Evolutionary conservation across 2,113 vertebrate genomes (phyloP).

Genomic region (Ginglymostoma cirratum): DNA sequence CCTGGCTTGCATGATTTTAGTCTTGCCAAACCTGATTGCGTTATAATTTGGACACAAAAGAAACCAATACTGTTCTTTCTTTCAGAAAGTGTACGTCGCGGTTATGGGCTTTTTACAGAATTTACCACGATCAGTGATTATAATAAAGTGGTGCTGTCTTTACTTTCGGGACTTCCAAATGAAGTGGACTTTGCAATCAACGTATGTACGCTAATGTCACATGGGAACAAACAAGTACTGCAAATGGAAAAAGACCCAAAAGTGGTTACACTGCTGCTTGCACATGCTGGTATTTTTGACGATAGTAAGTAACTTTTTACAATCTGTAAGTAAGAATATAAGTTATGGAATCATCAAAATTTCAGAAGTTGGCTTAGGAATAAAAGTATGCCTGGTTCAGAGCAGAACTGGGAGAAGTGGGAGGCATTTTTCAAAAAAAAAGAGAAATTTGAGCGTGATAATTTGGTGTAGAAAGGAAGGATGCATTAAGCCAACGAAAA

Average conservation of each 20-base stretch:
- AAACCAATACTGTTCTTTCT: slow-evolving; percentile 34
- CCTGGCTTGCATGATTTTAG: neutral
- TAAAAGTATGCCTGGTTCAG: neutral
- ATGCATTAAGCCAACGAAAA: neutral
- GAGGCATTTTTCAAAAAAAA: neutral
- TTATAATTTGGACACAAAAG: neutral
- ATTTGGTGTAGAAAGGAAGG: neutral
- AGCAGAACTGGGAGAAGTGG: neutral
- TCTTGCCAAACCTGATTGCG: neutral
- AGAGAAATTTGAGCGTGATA: neutral
- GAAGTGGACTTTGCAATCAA: slow-evolving; percentile 99
- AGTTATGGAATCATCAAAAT: neutral
- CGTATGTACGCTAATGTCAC: slow-evolving; percentile 96
- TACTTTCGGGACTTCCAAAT: slow-evolving; percentile 95
- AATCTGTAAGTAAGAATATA: neutral
- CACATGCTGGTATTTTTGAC: slow-evolving; percentile 93
- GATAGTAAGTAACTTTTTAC: slow-evolving; percentile 74
- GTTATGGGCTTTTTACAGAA: slow-evolving; percentile 93
- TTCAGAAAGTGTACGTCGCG: slow-evolving; percentile 97
- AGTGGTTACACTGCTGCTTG: slow-evolving; percentile 93
- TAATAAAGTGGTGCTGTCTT: slow-evolving; percentile 98
- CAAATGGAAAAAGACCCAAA: slow-evolving; percentile 98
- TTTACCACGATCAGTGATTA: slow-evolving; percentile 93
- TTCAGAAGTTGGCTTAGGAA: neutral
- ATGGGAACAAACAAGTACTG: slow-evolving; percentile 98